Percentiles rank a stretch among this genome's conserved stretches.
phyloP scores from a whole-genome alignment of 1,140 invertebrate genomes.

The Aphaenogaster ashmeadi region DNA sequence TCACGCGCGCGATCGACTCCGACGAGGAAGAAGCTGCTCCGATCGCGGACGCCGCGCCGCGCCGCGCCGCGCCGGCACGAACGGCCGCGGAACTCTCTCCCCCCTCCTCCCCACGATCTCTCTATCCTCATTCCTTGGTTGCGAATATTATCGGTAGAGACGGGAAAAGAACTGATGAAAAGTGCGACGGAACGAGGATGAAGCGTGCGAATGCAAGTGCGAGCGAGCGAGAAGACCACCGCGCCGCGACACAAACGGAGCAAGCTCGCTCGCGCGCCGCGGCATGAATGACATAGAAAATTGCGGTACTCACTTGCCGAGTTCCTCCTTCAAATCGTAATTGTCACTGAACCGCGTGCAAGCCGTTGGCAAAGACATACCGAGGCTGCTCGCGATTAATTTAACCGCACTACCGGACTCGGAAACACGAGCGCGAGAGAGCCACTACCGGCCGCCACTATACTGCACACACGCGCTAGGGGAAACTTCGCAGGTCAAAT shows the following conservation, averaged over 20 bases:
- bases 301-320: slow-evolving; percentile 97
- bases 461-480: slow-evolving; percentile 80
- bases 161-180: background rate
- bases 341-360: slow-evolving; percentile 99
- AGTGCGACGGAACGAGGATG: background rate
- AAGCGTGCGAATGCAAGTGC: background rate
- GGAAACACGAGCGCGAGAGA: slow-evolving; percentile 71
- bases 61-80: background rate
- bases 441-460: slow-evolving; percentile 74
- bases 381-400: slow-evolving; percentile 73
- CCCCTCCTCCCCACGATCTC: background rate
- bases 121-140: background rate
- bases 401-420: slow-evolving; percentile 68
- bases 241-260: no score
- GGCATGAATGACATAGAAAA: background rate
- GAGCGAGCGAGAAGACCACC: background rate
- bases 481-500: slow-evolving; percentile 85
- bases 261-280: background rate
- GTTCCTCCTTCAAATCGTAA: slow-evolving; percentile 99
- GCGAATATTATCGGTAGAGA: background rate
- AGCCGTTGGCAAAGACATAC: slow-evolving; percentile 90
- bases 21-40: background rate
- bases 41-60: background rate
- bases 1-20: background rate
- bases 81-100: background rate